phyloP scores from a whole-genome alignment of 1,140 invertebrate species.

The Dysdera silvatica region DNA sequence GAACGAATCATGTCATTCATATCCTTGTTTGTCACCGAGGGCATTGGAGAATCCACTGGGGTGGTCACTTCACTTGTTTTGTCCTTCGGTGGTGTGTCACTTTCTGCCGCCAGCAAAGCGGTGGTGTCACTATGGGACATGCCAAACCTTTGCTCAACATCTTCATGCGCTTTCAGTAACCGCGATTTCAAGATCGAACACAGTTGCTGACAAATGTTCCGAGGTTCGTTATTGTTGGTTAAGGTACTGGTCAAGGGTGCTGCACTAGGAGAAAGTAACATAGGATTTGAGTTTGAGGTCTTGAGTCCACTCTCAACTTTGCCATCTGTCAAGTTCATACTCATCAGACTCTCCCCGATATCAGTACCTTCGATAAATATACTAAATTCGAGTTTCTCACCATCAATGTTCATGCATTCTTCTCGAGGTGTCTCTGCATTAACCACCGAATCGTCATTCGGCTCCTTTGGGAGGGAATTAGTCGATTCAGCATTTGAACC shows the following conservation, averaged over 20 bases:
- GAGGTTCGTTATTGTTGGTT: slow-evolving; percentile 30
- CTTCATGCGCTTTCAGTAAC: slow-evolving; percentile 60
- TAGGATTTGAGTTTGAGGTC: too few relatives aligned
- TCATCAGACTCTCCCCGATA: too few relatives aligned
- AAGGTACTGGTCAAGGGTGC: too few relatives aligned
- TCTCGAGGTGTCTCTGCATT: not conserved
- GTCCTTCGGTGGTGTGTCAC: slow-evolving; percentile 8
- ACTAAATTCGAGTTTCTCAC: not conserved
- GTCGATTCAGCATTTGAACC: not conserved
- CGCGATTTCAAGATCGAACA: slow-evolving; percentile 65
- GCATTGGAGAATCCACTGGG: too few relatives aligned
- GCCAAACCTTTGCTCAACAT: slow-evolving; percentile 52
- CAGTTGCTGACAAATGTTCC: slow-evolving; percentile 60
- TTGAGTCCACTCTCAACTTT: not conserved
- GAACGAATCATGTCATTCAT: too few relatives aligned
- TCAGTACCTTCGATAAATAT: not conserved
- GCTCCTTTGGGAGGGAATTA: not conserved
- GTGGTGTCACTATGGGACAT: slow-evolving; percentile 20
- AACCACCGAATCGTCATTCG: too few relatives aligned
- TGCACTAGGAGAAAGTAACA: too few relatives aligned
- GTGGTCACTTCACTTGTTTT: not conserved
- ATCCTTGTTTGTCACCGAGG: too few relatives aligned
- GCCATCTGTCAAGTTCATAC: too few relatives aligned
- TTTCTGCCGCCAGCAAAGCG: slow-evolving; percentile 9
- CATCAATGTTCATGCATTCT: not conserved